These are phyloP conservation scores for Smutsia temminckii DNA, from an alignment of 2,797 vertebrate species.

Conservation along the genomic window DNA sequence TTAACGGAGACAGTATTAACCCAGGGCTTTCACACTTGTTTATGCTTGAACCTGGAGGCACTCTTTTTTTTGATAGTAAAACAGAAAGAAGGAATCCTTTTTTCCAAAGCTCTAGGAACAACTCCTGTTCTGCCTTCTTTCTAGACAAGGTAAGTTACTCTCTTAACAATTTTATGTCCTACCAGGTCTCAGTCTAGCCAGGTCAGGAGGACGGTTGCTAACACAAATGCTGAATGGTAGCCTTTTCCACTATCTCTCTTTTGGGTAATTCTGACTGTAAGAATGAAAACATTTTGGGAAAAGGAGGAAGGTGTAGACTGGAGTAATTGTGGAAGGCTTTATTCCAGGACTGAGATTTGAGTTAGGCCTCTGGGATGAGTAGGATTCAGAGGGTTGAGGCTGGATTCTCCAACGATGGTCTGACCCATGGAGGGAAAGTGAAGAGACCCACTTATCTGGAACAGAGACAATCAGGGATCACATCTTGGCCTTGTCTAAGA, in stretches of 20 bases:
- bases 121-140: neutral
- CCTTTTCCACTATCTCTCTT: neutral
- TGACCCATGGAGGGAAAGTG: neutral
- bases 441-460: neutral
- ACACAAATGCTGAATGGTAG: neutral
- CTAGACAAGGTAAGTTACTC: neutral
- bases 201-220: neutral
- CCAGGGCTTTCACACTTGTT: neutral
- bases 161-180: neutral
- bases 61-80: neutral
- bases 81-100: conserved; percentile 5
- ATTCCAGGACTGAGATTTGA: neutral
- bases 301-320: neutral
- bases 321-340: neutral
- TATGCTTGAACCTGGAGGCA: neutral
- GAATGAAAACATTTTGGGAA: neutral
- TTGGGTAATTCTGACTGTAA: neutral
- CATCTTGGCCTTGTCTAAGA: neutral
- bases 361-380: neutral
- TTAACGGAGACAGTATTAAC: neutral
- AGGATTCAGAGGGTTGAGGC: neutral
- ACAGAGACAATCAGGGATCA: neutral
- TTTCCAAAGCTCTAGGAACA: neutral
- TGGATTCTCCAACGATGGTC: neutral
- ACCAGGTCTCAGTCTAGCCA: neutral